Conservation (phyloP, 1,140 invertebrate species). For the Aradophagus sp. region DNA sequence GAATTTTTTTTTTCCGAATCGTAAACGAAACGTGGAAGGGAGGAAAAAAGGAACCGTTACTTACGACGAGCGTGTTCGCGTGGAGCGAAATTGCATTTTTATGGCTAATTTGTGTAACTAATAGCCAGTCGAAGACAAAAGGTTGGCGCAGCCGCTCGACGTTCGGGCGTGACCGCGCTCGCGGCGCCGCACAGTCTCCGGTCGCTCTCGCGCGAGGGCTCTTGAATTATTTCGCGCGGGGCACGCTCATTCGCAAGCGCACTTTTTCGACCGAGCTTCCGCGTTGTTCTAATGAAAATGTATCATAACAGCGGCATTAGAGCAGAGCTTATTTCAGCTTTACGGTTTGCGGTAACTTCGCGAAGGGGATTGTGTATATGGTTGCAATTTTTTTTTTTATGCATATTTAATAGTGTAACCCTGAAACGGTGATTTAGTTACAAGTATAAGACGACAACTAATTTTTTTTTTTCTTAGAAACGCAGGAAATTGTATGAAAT, state of each 20-base stretch:
- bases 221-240: slow-evolving; percentile 34
- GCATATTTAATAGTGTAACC: too few relatives aligned
- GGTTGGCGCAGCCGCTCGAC: slow-evolving; percentile 34
- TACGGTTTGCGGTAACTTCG: too few relatives aligned
- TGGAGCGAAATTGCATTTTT: slow-evolving; percentile 61
- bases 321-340: too few relatives aligned
- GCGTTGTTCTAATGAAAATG: too few relatives aligned
- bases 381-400: too few relatives aligned
- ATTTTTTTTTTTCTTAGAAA: too few relatives aligned
- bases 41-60: slow-evolving; percentile 31
- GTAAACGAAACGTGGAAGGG: background rate
- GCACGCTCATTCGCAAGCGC: slow-evolving; percentile 33
- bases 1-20: background rate
- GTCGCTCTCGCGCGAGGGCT: slow-evolving; percentile 47
- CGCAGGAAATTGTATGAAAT: too few relatives aligned
- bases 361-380: too few relatives aligned
- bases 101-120: slow-evolving; percentile 69
- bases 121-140: slow-evolving; percentile 66
- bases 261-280: too few relatives aligned
- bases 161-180: slow-evolving; percentile 47
- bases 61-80: slow-evolving; percentile 39
- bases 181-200: slow-evolving; percentile 56
- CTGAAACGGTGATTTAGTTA: too few relatives aligned
- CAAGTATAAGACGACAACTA: too few relatives aligned
- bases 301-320: too few relatives aligned